Evolutionary conservation across 2,797 vertebrate species (phyloP).

Genomic region (Sebastes steindachneri): DNA sequence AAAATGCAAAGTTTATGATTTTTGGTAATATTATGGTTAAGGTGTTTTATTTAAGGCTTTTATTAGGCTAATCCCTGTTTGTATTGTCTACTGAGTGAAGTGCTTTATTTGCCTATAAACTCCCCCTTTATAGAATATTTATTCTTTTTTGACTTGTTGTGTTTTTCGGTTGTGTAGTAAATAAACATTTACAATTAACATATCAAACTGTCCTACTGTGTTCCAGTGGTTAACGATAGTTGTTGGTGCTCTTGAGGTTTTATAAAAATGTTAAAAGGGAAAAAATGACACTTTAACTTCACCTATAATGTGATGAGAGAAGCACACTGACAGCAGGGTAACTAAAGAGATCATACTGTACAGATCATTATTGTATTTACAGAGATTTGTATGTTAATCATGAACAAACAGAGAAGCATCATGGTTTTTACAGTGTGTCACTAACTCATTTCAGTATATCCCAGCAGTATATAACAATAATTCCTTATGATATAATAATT

Average conservation of each 20-base stretch:
- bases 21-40: background rate
- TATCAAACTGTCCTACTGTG: background rate
- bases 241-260: background rate
- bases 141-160: background rate
- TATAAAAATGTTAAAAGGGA: background rate
- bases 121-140: background rate
- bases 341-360: too few relatives aligned
- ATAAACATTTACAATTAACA: background rate
- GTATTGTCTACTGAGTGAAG: background rate
- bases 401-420: background rate
- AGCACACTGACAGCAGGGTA: background rate
- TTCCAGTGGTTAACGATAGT: background rate
- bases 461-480: too few relatives aligned
- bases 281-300: background rate
- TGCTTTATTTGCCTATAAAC: background rate
- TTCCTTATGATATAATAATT: too few relatives aligned
- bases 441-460: too few relatives aligned
- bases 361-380: too few relatives aligned
- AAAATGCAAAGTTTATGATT: background rate
- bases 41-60: background rate
- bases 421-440: background rate
- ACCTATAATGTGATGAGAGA: background rate
- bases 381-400: too few relatives aligned
- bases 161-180: background rate
- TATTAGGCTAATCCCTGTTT: background rate